Evolutionary conservation across 64 coral and sea anemone species (phyloP).

Genomic region (Montipora efflorescens): DNA sequence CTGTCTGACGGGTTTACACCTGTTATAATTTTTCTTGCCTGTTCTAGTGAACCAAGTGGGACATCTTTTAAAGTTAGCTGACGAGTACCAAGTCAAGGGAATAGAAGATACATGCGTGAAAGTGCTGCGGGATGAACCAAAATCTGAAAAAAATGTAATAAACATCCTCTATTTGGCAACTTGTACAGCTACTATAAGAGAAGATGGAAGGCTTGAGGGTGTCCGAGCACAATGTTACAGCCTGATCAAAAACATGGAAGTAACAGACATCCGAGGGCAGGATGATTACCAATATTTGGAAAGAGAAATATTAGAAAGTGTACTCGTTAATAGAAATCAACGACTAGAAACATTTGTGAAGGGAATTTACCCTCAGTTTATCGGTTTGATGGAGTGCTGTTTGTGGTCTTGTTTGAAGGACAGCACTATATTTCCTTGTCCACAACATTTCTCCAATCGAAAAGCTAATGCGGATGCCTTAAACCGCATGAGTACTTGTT

Average conservation of each 20-base stretch:
- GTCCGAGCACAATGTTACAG: background rate
- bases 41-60: background rate
- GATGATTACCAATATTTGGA: background rate
- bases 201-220: background rate
- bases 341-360: background rate
- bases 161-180: slow-evolving; percentile 13
- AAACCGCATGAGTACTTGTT: background rate
- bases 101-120: background rate
- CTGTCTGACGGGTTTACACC: no score
- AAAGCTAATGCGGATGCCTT: background rate
- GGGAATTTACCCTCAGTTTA: slow-evolving; percentile 32
- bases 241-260: background rate
- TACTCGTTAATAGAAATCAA: background rate
- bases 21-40: background rate
- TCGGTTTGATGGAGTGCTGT: background rate
- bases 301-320: background rate
- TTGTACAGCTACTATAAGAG: background rate
- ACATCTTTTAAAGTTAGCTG: slow-evolving; percentile 9
- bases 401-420: background rate
- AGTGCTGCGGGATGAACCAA: background rate
- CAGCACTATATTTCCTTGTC: background rate
- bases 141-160: background rate
- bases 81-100: background rate
- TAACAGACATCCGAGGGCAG: background rate
- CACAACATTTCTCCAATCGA: background rate